These are phyloP conservation scores for Bicyclus anynana DNA, from an alignment of 1,140 invertebrate genomes.

Conservation along the genomic window DNA sequence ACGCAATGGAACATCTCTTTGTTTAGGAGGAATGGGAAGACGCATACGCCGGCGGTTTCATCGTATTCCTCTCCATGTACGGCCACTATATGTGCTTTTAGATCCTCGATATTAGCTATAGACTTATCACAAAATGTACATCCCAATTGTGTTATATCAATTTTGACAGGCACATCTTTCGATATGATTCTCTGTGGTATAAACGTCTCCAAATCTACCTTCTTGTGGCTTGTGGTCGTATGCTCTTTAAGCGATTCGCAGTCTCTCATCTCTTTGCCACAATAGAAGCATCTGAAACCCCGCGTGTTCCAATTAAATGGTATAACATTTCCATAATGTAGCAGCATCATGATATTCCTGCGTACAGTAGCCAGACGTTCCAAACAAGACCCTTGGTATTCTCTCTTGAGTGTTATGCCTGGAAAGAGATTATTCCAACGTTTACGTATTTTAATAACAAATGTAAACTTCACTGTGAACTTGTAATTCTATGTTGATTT, in stretches of 20 bases:
- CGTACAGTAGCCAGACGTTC: constrained; percentile 34
- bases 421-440: constrained; percentile 36
- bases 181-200: constrained; percentile 40
- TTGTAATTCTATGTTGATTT: no score
- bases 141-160: constrained; percentile 34
- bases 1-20: constrained; percentile 36
- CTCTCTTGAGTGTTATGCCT: constrained; percentile 31
- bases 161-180: constrained; percentile 51
- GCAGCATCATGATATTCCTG: constrained; percentile 36
- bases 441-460: constrained; percentile 6
- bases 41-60: constrained; percentile 25
- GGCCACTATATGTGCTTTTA: constrained; percentile 34
- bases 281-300: constrained; percentile 50
- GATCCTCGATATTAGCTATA: constrained; percentile 29
- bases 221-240: constrained; percentile 29
- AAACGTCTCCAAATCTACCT: constrained; percentile 33
- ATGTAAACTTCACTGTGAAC: no score
- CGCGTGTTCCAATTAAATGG: constrained; percentile 51
- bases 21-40: constrained; percentile 41
- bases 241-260: constrained; percentile 38
- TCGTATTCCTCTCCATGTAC: constrained; percentile 40
- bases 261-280: constrained; percentile 41
- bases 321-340: constrained; percentile 40
- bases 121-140: constrained; percentile 35
- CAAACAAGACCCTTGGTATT: constrained; percentile 28